Percentiles rank a stretch among this genome's conserved stretches.
Evolutionary conservation across 2,888 invertebrate species (phyloP).

Genomic region (Barypeithes pellucidus): DNA sequence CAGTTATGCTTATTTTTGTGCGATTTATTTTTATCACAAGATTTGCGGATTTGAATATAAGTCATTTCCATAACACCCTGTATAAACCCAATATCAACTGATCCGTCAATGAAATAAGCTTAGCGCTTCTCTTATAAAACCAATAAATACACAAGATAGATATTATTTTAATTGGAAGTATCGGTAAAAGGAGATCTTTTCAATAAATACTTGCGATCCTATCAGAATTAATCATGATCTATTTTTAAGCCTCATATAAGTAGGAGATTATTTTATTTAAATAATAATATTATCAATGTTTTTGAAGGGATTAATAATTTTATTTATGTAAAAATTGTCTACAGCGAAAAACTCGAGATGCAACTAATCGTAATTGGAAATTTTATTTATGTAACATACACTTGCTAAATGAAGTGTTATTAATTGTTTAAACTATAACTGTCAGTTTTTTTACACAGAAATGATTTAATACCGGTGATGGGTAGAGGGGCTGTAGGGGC

Average conservation of each 20-base stretch:
- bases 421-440: background rate
- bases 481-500: no score
- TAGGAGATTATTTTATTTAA: constrained; percentile 15
- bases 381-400: constrained; percentile 1
- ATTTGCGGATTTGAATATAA: no score
- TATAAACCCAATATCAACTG: no score
- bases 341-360: background rate
- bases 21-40: no score
- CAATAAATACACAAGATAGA: background rate
- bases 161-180: background rate
- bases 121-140: no score
- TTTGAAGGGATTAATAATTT: background rate
- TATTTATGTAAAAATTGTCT: background rate
- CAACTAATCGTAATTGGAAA: background rate
- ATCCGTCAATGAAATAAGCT: no score
- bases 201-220: background rate
- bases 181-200: background rate
- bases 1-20: no score
- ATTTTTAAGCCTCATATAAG: constrained; percentile 20
- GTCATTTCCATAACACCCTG: no score
- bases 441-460: no score
- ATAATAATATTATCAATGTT: background rate
- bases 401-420: constrained; percentile 6
- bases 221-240: constrained; percentile 12
- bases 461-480: no score